A percentile compares a stretch with the other conserved stretches of the same genome.
Conservation (phyloP, 2,888 invertebrate species). For the Scaptomyza reducta region DNA sequence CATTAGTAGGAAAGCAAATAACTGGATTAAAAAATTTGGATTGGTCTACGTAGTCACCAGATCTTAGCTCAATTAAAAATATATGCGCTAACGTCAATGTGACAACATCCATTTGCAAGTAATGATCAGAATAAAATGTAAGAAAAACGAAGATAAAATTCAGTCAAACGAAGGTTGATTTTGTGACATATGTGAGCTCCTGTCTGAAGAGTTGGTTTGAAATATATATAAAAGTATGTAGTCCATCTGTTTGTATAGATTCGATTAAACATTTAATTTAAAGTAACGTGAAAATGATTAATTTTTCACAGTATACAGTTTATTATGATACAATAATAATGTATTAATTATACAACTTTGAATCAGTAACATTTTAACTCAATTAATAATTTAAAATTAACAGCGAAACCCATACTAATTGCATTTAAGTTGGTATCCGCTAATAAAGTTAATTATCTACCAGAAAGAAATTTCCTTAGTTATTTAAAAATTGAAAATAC, state of each 20-base stretch:
- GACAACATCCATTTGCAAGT: no score
- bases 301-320: constrained; percentile 29
- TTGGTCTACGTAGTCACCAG: no score
- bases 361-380: constrained; percentile 1
- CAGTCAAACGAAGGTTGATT: neutral
- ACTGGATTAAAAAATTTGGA: no score
- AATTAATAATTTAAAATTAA: neutral
- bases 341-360: constrained; percentile 9
- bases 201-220: neutral
- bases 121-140: no score
- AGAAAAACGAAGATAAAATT: neutral
- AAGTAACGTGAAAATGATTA: constrained; percentile 16
- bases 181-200: neutral
- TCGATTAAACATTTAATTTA: neutral
- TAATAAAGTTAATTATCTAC: neutral
- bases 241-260: neutral
- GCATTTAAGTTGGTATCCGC: neutral
- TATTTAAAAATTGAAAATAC: neutral
- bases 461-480: neutral
- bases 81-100: no score
- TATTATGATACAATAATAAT: constrained; percentile 20
- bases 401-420: constrained; percentile 5
- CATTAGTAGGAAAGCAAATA: no score
- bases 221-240: neutral
- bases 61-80: no score